phyloP scores from a whole-genome alignment of 2,797 vertebrate genomes.

The Phalanger gymnotis region DNA sequence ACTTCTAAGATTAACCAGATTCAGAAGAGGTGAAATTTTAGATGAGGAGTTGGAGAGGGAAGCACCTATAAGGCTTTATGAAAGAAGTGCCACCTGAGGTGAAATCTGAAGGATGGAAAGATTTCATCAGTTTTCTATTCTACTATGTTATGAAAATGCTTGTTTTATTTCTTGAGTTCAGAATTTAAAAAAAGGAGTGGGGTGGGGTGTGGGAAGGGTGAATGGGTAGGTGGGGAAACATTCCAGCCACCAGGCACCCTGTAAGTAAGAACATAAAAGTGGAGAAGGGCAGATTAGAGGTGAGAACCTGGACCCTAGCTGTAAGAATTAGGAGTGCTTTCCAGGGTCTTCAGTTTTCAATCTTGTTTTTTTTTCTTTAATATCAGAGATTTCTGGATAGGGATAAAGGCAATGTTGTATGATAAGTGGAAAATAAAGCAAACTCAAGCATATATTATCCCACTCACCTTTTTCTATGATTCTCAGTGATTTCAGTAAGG shows the following conservation, averaged over 20 bases:
- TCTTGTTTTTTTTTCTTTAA: neutral
- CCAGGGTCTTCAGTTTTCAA: neutral
- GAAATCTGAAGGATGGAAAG: neutral
- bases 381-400: neutral
- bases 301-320: neutral
- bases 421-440: neutral
- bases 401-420: neutral
- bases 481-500: neutral
- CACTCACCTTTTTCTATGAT: neutral
- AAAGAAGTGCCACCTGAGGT: neutral
- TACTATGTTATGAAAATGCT: neutral
- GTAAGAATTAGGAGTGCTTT: neutral
- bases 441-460: neutral
- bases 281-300: neutral
- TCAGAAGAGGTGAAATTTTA: neutral
- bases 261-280: neutral
- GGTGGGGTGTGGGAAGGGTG: neutral
- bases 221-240: neutral
- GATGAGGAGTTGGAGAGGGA: neutral
- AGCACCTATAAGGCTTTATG: neutral
- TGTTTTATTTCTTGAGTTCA: neutral
- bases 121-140: neutral
- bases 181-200: neutral
- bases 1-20: neutral
- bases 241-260: neutral